Conservation (phyloP, 2,113 vertebrate genomes). For the Neotoma lepida region DNA sequence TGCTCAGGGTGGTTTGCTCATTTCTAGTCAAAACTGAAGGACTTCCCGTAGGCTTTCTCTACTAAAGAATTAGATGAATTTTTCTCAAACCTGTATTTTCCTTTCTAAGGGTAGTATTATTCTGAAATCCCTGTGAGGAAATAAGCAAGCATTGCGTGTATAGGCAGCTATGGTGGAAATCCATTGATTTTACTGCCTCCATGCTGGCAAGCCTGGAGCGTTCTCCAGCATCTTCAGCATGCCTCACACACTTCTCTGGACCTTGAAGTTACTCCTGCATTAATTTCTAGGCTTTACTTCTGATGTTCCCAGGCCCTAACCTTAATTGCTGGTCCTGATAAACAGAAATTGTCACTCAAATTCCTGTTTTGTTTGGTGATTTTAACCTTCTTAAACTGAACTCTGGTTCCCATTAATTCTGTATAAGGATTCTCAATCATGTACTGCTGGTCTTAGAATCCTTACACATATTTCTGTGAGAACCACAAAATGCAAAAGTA, state of each 20-base stretch:
- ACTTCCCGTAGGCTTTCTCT: not conserved
- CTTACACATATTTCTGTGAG: not conserved
- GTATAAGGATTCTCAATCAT: constrained; percentile 6
- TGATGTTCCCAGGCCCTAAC: not conserved
- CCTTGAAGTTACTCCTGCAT: not conserved
- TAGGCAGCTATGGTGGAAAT: not conserved
- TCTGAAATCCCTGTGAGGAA: constrained; percentile 18
- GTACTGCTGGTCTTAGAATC: not conserved
- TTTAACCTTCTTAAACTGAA: constrained; percentile 27
- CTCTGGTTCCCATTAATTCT: not conserved
- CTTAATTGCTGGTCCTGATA: not conserved
- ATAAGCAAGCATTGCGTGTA: not conserved
- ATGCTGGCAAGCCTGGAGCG: accelerated
- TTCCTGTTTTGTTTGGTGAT: constrained; percentile 28
- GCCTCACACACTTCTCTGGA: not conserved
- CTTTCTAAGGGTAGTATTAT: not conserved
- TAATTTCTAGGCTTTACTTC: not conserved
- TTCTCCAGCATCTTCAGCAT: not conserved
- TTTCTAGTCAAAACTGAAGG: constrained; percentile 9
- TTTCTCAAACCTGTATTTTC: constrained; percentile 31
- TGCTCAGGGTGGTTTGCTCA: not conserved
- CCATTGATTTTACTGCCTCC: not conserved
- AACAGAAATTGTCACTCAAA: not conserved
- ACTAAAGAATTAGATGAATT: not conserved
- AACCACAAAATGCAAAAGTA: not conserved